Evolutionary conservation across 2,113 vertebrate species (phyloP), one percentile per base, ranked within the genome.

Genomic region (Dipodomys stephensi): DNA sequence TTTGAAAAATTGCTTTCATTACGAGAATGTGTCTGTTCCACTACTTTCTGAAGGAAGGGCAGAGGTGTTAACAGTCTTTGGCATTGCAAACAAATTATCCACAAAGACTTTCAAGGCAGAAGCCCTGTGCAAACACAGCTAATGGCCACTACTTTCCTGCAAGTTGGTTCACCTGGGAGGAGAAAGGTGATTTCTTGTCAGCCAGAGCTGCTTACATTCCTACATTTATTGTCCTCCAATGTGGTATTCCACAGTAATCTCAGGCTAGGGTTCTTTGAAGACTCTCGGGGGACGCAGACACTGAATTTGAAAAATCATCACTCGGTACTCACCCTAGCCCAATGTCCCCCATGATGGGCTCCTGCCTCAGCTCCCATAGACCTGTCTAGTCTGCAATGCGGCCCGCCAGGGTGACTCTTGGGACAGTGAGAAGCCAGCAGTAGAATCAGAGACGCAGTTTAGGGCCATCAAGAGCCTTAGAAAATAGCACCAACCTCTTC

Each of bases 1-100:
- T 88, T 91, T 91, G 80, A 89, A 94, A 95, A 95, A 71, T 57
- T 80, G 72, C 77, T 91, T 93, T 91, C 62, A 83, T 82, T 91
- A 46, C 73, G 81, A 81, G 82, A 88, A 18, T 94, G 81, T 65
- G 78, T 78, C 72, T 87, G 92, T 30, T 77, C 68, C 53, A 16
- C 81, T 15, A 27, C 87, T 89, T 87, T 80, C 53, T 53, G 64
- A 91, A 69, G 64, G 28, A 87, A 93, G 27, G 53, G 46, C 81
- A 68, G 19, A 71, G 62, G 60, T 77, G 4, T 0, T 57, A 76
- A 80, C 81, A 53, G 22, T 68, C 28, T 62, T 49, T 76, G 80
- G 83, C 68, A 64, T n/a, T 23, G 7, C 39, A 46, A 85, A 83
- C 13, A 88, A 53, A 83, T 79, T 44, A 79, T 0, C 67, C 44